phyloP scores from a whole-genome alignment of 2,888 invertebrate genomes.

The Pachydiplax longipennis region DNA sequence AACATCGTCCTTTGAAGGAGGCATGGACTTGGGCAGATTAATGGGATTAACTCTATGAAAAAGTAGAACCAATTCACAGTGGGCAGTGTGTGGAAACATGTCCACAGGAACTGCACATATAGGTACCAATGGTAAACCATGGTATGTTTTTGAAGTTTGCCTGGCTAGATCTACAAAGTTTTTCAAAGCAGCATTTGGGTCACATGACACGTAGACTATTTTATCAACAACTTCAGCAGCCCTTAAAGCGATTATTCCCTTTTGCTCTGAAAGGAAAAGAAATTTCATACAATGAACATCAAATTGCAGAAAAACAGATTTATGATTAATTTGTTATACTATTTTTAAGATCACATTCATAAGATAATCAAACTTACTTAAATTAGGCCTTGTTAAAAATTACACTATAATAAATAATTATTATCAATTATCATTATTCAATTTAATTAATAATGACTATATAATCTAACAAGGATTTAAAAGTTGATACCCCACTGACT shows the following conservation, averaged over 20 bases:
- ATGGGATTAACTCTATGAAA: conserved; percentile 69
- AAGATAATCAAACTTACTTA: too few relatives aligned
- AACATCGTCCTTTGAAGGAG: background rate
- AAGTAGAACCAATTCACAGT: conserved; percentile 87
- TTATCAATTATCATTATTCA: too few relatives aligned
- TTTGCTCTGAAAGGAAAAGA: conserved; percentile 69
- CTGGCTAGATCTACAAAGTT: conserved; percentile 88
- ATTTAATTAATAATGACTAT: too few relatives aligned
- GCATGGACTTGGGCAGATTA: background rate
- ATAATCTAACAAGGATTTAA: too few relatives aligned
- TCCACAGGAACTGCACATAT: conserved; percentile 88
- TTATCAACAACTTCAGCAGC: conserved; percentile 76
- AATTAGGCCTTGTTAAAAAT: too few relatives aligned
- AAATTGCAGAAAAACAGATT: too few relatives aligned
- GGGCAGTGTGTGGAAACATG: conserved; percentile 94
- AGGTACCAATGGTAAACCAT: conserved; percentile 84
- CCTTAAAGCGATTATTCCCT: conserved; percentile 80
- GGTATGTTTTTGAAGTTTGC: conserved; percentile 81
- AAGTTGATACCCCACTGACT: too few relatives aligned
- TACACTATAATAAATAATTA: too few relatives aligned
- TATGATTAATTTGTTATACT: too few relatives aligned
- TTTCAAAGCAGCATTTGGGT: conserved; percentile 79
- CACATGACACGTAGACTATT: conserved; percentile 92
- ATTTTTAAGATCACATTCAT: too few relatives aligned
- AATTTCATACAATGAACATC: background rate